Evolutionary conservation across 2,888 invertebrate species (phyloP).

Genomic region (Eristalis intricaria): DNA sequence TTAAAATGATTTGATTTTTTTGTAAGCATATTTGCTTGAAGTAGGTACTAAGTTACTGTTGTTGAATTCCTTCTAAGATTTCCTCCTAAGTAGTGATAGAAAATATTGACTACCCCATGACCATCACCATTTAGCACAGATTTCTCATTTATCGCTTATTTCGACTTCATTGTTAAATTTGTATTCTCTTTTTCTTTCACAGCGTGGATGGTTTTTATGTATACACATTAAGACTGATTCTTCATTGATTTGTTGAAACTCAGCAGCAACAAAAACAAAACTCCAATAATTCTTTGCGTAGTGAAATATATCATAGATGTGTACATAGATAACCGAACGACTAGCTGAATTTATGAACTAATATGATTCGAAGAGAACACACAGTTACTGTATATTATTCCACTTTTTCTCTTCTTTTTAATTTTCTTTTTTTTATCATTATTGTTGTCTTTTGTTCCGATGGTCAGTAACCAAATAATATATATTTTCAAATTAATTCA

Average conservation of each 20-base stretch:
- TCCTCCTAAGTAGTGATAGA: too few relatives aligned
- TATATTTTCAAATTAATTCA: conserved; percentile 45
- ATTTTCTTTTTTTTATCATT: background rate
- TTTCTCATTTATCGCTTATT: background rate
- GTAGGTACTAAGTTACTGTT: too few relatives aligned
- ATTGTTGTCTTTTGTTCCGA: conserved; percentile 22
- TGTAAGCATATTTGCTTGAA: too few relatives aligned
- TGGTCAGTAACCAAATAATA: conserved; percentile 61
- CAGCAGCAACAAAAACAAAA: conserved; percentile 18
- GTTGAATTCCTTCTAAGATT: too few relatives aligned
- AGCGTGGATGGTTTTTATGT: conserved; percentile 55
- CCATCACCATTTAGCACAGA: background rate
- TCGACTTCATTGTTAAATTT: background rate
- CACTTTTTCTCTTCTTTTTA: conserved; percentile 20
- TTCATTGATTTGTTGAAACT: conserved; percentile 54
- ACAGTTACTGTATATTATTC: conserved; percentile 34
- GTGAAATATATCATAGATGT: conserved; percentile 42
- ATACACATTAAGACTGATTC: conserved; percentile 63
- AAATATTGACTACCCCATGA: background rate
- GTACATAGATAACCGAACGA: conserved; percentile 38
- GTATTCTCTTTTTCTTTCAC: conserved; percentile 5
- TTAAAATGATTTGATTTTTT: too few relatives aligned
- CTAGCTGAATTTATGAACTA: conserved; percentile 38
- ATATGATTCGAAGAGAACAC: conserved; percentile 25
- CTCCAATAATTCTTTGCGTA: conserved; percentile 40